Evolutionary conservation across 2,888 invertebrate species (phyloP), one percentile per base, ranked within the genome.

Genomic region (Lomographa bimaculata): DNA sequence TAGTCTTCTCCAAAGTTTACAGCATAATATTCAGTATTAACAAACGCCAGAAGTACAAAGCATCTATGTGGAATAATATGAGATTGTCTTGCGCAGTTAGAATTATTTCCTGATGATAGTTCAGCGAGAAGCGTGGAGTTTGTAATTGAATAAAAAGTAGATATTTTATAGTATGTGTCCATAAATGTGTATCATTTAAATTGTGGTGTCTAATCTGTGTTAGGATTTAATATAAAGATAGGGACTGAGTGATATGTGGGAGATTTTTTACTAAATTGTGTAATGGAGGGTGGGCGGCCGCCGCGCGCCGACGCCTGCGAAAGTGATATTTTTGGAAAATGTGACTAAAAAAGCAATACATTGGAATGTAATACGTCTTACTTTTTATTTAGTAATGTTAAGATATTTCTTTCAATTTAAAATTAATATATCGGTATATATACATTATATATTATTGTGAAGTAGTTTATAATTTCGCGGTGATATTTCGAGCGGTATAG

Each of bases 341-440:
- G 92, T 92, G 92, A 92, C 91, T 91, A 87, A 92, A 91, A 90
- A 92, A 93, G 93, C 93, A 93, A 93, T 93, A 93, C 92, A 90
- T 91, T 92, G 91, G 93, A 93, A 92, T 91, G 91, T 90, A 85
- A 87, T 87, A 85, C 84, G 90, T 91, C 90, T 90, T 90, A 90
- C 74, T 83, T 81, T 84, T 83, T 82, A 84, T 84, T 83, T 85
- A 83, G 74, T 77, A 71, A 75, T 65, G 64, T 52, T 86, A 87
- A 84, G 84, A 70, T 82, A 79, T 84, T 83, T 69, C 78, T 80
- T 81, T 79, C 74, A 55, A 60, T 84, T 83, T 79, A 66, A 70
- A 74, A 71, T 68, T 68, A 66, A 73, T 72, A 70, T 75, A 78
- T 42, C 20, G 29, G 36, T 42, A 36, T n/a, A n/a, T n/a, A n/a